Conservation (phyloP, 2,888 invertebrate species). For the Pycnomerus fuliginosus region DNA sequence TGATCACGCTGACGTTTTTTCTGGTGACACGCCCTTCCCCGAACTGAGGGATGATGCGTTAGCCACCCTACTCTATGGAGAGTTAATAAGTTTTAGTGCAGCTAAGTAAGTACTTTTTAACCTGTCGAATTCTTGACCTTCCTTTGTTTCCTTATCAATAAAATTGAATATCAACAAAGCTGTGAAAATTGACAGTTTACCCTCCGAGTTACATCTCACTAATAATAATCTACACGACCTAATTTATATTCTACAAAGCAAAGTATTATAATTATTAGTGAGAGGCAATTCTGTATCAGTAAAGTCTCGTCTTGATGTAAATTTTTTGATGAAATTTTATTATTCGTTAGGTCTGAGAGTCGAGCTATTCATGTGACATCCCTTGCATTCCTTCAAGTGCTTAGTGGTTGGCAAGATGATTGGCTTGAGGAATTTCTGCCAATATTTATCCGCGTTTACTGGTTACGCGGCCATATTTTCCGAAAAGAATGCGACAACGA, state of each 20-base stretch:
- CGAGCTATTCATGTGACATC: constrained; percentile 51
- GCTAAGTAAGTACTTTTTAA: constrained; percentile 26
- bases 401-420: constrained; percentile 52
- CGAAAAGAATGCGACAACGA: constrained; percentile 56
- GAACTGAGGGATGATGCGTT: constrained; percentile 54
- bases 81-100: constrained; percentile 51
- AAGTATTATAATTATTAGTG: too few relatives aligned
- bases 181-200: too few relatives aligned
- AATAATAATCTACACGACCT: too few relatives aligned
- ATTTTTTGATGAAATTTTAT: too few relatives aligned
- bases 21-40: constrained; percentile 47
- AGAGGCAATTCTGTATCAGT: too few relatives aligned
- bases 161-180: too few relatives aligned
- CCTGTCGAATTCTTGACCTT: too few relatives aligned
- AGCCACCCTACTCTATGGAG: constrained; percentile 57
- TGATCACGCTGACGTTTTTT: constrained; percentile 54
- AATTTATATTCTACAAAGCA: too few relatives aligned
- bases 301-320: too few relatives aligned
- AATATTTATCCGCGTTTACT: constrained; percentile 56
- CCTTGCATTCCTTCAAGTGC: constrained; percentile 53
- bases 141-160: too few relatives aligned
- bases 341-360: constrained; percentile 16
- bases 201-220: too few relatives aligned
- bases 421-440: constrained; percentile 52
- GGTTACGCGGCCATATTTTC: constrained; percentile 59